Evolutionary conservation across 2,113 vertebrate genomes (phyloP), one percentile per base, ranked within the genome.

Genomic region (Sinocyclocheilus grahami): DNA sequence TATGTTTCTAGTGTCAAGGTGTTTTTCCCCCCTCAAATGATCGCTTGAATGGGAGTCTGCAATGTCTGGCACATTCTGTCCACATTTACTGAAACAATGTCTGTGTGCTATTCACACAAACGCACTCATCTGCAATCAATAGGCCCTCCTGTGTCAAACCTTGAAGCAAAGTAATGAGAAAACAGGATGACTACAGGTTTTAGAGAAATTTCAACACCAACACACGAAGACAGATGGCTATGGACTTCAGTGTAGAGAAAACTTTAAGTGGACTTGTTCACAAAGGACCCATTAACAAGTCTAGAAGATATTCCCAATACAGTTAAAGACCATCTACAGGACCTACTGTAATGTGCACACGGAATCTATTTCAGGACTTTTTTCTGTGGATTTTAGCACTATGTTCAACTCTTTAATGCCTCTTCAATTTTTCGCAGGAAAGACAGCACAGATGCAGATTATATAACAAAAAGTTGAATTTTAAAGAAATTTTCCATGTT

Each of bases 61-160:
- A 79, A 80, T 65, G 84, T 71, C 72, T 83, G 60, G 62, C 42
- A 88, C 65, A 75, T 77, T 30, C n/a, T 4, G 69, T 72, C 12
- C 63, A 75, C 30, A 69, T 67, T 67, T 81, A 58, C 27, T 60
- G 39, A 86, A 83, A 71, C 71, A 69, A 67, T 63, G 37, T 67
- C 67, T 46, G 80, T 81, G 82, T n/a, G 24, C 77, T 39, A 10
- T 84, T 51, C 9, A 84, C 65, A 65, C 58, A 76, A 27, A 30
- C 30, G 58, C 46, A 69, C 46, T 39, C 27, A 60, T 42, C 53
- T 65, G 13, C 55, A 58, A 63, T 63, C 22, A 46, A 63, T 80
- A 46, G 0, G 0, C 30, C 60, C 33, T 16, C 33, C 30, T 13
- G 22, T 63, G 33, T 80, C 33, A 42, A 80, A 46, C 33, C 78